Base-by-base conservation (phyloP, 2,113 vertebrate genomes). In the Zingel zingel region DNA sequence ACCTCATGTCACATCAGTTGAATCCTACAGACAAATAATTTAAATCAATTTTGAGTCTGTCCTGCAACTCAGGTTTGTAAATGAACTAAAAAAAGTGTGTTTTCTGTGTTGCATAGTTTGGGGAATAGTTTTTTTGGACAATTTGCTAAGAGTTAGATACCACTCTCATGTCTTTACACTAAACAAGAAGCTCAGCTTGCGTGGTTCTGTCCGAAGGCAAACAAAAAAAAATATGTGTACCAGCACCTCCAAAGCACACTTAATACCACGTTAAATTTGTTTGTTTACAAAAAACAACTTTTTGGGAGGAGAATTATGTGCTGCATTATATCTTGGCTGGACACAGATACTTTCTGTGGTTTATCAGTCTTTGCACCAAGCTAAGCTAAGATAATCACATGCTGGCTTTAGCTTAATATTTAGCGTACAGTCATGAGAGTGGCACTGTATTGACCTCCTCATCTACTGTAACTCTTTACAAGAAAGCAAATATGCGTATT, bases 1-100 rank as follows among this genome's bases (percentile, higher is more conserved):
- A 87, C 84, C 86, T 92, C 67, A 75, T 50, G 63, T 71, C 76
- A 67, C 53, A 67, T 54, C 69, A 68, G 54, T 58, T 82, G 73
- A 86, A 87, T 39, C 54, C 68, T 83, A 68, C 59, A 74, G 43
- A 75, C 25, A 27, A 68, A 58, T 6, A 10, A 48, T 43, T 58
- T 47, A 72, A 59, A 77, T 79, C 1, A 14, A 6, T 48, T 39
- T 47, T 7, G 4, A 27, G 16, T 50, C 2, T 58, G 58, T 50
- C 43, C 53, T n/a, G 21, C 21, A 5, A 36, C 53, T 64, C 12
- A 23, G 14, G 5, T 63, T 43, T 23, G 27, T 71, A 18, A 53
- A 72, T 36, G 1, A 27, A 65, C 11, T 43, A 54, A 25, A 57
- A 54, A 57, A 16, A 21, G 1, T 36, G 8, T 68, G 54, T 78